Evolutionary conservation across 2,888 invertebrate genomes (phyloP), one percentile per base, ranked within the genome.

Genomic region (Diadegma fenestrale): DNA sequence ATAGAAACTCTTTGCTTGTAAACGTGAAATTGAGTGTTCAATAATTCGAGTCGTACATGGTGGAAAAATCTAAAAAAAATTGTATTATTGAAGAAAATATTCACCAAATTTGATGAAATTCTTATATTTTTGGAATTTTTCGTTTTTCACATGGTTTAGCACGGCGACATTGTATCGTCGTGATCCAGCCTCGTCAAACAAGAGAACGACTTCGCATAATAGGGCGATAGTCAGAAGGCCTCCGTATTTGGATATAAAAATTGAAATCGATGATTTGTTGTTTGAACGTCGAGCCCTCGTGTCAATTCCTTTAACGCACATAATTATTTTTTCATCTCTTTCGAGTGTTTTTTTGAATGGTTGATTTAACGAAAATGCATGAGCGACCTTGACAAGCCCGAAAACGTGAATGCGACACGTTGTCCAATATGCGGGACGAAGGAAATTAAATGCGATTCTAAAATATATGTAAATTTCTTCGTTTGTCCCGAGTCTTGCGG

Each of bases 141-240:
- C n/a, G n/a, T n/a, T n/a, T n/a, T n/a, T n/a, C n/a, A n/a, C n/a
- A n/a, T n/a, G n/a, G n/a, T n/a, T n/a, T n/a, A n/a, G n/a, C n/a
- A n/a, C n/a, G n/a, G n/a, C n/a, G n/a, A n/a, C n/a, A n/a, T n/a
- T n/a, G n/a, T n/a, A n/a, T n/a, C n/a, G n/a, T n/a, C n/a, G n/a
- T n/a, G n/a, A n/a, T n/a, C n/a, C n/a, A n/a, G n/a, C n/a, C n/a
- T 33, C 33, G 33, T 33, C 6, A 6, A 33, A 33, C 4, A 33
- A 33, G 64, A 41, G 79, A 86, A 87, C 37, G 37, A 88, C 86
- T 83, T 82, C 87, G 85, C 87, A 80, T 84, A 77, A 81, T 87
- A 88, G 86, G 88, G 87, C 88, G 87, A 89, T 82, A 87, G 88
- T 87, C 82, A 86, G 86, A 89, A 88, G 91, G 91, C 88, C 86